These are phyloP conservation scores for Apotomis turbidana DNA, from an alignment of 2,888 invertebrate species.

Conservation along the genomic window DNA sequence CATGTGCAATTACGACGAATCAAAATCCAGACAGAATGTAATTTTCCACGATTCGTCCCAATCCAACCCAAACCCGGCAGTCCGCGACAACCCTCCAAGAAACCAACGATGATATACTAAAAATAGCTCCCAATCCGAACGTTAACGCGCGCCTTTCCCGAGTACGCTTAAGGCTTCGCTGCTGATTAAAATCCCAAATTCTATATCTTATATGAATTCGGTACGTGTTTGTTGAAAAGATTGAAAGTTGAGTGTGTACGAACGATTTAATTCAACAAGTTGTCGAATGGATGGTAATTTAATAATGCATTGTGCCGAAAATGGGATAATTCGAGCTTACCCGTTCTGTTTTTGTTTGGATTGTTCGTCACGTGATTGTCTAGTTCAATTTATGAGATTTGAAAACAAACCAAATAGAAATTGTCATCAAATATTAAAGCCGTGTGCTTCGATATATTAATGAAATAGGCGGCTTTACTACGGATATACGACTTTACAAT, in stretches of 20 bases:
- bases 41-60: slow-evolving; percentile 54
- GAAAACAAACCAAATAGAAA: slow-evolving; percentile 2
- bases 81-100: slow-evolving; percentile 44
- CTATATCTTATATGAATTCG: slow-evolving; percentile 55
- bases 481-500: too few relatives aligned
- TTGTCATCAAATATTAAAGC: slow-evolving; percentile 12
- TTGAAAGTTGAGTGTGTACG: slow-evolving; percentile 17
- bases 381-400: slow-evolving; percentile 44
- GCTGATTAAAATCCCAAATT: slow-evolving; percentile 70
- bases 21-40: slow-evolving; percentile 56
- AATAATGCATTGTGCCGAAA: slow-evolving; percentile 59
- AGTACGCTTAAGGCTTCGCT: slow-evolving; percentile 50
- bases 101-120: slow-evolving; percentile 41
- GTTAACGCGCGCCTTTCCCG: slow-evolving; percentile 51
- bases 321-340: slow-evolving; percentile 59
- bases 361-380: slow-evolving; percentile 51
- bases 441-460: neutral
- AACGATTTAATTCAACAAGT: slow-evolving; percentile 31
- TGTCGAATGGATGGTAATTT: slow-evolving; percentile 58
- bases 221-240: slow-evolving; percentile 29
- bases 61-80: slow-evolving; percentile 30
- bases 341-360: slow-evolving; percentile 49
- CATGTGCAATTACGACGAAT: slow-evolving; percentile 60
- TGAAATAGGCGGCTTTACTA: neutral
- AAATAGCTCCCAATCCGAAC: slow-evolving; percentile 48